These are phyloP conservation scores for Sceloporus undulatus DNA, from an alignment of 2,113 vertebrate genomes.

Conservation along the genomic window DNA sequence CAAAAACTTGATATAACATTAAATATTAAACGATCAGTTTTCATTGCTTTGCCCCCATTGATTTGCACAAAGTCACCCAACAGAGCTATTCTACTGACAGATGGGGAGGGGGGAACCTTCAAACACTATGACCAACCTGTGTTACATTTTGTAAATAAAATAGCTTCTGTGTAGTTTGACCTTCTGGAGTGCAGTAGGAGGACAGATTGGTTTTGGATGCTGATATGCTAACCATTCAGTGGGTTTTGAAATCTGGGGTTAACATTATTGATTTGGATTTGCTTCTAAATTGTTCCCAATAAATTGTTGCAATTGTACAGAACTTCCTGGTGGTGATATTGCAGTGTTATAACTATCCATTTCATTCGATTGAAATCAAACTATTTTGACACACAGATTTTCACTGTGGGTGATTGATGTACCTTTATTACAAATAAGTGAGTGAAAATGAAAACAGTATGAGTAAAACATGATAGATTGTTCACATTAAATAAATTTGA, in stretches of 20 bases:
- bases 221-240: background rate
- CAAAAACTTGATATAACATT: background rate
- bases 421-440: constrained; percentile 10
- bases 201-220: no score
- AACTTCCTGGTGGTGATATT: background rate
- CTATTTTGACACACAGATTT: background rate
- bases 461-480: background rate
- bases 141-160: background rate
- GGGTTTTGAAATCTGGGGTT: background rate
- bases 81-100: background rate
- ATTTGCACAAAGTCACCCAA: background rate
- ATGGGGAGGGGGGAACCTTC: background rate
- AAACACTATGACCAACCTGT: background rate
- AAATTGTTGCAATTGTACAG: background rate
- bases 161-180: background rate
- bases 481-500: background rate
- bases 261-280: background rate
- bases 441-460: constrained; percentile 4
- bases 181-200: no score
- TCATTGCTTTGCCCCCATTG: background rate
- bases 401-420: background rate
- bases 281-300: background rate
- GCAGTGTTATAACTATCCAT: background rate
- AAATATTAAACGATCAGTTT: background rate
- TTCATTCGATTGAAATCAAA: background rate